phyloP scores from a whole-genome alignment of 2,888 invertebrate species.

The Lithodes maja region DNA sequence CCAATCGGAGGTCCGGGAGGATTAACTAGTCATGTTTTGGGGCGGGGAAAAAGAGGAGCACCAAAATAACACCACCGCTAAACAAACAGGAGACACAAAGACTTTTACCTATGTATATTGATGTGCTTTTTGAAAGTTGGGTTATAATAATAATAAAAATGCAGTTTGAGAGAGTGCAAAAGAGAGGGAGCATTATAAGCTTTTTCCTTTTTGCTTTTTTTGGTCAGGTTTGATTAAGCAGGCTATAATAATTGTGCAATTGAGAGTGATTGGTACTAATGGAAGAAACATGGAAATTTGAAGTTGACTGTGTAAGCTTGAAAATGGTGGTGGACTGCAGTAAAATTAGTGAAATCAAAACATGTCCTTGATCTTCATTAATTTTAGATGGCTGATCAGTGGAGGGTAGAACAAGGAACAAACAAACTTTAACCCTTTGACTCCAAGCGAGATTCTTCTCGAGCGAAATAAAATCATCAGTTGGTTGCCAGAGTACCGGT shows the following conservation, averaged over 20 bases:
- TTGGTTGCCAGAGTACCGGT: too few species aligned
- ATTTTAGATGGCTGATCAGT: conserved; percentile 29
- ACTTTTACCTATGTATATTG: conserved; percentile 17
- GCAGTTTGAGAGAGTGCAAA: neutral
- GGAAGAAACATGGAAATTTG: neutral
- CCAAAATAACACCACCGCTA: neutral
- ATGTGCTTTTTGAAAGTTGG: conserved; percentile 30
- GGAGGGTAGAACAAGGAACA: conserved; percentile 43
- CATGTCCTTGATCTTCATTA: conserved; percentile 65
- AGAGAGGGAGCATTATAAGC: neutral
- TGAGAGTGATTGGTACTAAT: neutral
- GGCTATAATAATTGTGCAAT: neutral
- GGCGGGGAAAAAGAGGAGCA: conserved; percentile 40
- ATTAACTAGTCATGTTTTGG: conserved; percentile 64
- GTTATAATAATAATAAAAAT: neutral
- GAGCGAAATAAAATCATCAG: neutral
- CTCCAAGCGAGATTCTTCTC: neutral
- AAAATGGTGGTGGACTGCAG: conserved; percentile 16
- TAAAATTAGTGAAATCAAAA: conserved; percentile 59
- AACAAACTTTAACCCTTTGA: neutral
- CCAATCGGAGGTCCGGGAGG: conserved; percentile 63
- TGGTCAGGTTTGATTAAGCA: conserved; percentile 4
- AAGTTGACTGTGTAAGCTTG: conserved; percentile 13
- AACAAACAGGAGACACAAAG: conserved; percentile 37
- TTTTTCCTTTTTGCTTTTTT: conserved; percentile 28